Percentiles rank a stretch among this genome's conserved stretches.
These are phyloP conservation scores for Cairina moschata DNA, from an alignment of 2,113 vertebrate genomes.

Conservation along the genomic window DNA sequence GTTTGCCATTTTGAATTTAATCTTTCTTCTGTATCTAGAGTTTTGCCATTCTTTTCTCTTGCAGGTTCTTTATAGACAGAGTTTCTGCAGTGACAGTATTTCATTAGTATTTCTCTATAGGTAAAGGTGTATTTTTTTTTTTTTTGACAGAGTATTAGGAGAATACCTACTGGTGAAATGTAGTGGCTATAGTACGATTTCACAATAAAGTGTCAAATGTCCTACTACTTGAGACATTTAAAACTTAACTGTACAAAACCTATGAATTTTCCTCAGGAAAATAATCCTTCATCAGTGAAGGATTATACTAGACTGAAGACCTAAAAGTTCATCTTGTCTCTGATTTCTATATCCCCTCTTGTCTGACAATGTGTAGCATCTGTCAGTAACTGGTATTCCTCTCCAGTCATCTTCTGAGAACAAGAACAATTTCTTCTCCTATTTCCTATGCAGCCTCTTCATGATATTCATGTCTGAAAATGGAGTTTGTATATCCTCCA, in stretches of 20 bases:
- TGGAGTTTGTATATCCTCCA: conserved; percentile 36
- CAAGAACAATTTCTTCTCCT: conserved; percentile 32
- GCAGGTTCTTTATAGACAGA: neutral
- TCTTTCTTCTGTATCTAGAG: neutral
- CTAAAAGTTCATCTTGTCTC: neutral
- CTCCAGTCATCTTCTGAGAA: neutral
- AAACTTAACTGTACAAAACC: neutral
- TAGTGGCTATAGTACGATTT: neutral
- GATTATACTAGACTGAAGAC: neutral
- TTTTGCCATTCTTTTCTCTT: neutral
- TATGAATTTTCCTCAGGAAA: neutral
- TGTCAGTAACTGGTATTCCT: neutral
- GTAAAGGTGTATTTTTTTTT: neutral
- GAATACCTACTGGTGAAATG: neutral
- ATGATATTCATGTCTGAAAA: conserved; percentile 17
- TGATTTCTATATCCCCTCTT: neutral
- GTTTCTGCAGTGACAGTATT: neutral
- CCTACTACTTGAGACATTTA: neutral
- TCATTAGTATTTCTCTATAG: neutral
- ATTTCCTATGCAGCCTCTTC: neutral
- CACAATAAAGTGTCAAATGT: neutral
- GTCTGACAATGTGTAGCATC: neutral
- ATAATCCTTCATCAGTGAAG: neutral
- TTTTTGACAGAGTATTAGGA: neutral
- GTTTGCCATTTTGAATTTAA: conserved; percentile 17